Base-by-base conservation (phyloP, 2,888 invertebrate genomes). In the Furcula furcula region DNA sequence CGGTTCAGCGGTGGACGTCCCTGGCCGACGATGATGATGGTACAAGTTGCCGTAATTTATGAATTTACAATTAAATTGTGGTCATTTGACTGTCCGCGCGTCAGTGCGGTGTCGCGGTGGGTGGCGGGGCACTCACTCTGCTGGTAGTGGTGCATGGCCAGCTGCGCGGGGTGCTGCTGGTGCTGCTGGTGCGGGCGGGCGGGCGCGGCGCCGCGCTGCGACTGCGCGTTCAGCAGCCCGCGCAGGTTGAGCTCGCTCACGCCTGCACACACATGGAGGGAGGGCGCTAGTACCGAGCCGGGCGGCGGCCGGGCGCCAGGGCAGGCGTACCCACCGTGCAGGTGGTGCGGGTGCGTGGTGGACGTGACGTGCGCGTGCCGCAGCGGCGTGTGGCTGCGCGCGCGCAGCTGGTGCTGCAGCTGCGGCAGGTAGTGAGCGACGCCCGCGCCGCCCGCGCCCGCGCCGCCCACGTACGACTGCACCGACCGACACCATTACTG, bases 271-370 rank as follows among this genome's bases (percentile, higher is more conserved):
- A 25, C 27, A 20, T 27, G 14, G 29, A n/a, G 7, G 26, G 11
- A 16, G 15, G 9, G 0, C 10, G 40, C 27, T 9, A 20, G 6
- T 25, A 6, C 10, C 2, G 9, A 23, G 9, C 10, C 2, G 10
- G 3, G 4, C 7, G 11, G 9, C 3, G 2, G 9, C 11, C 2
- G 7, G 6, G 22, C n/a, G 31, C 29, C 15, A 13, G 7, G 1
- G 3, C 7, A 18, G 18, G 18, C 7, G 18, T 18, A 34, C 60
- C 39, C 21, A 79, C 83, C 79, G 62, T 84, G 91, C 83, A 91
- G 83, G 58, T 91, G 91, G 70, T 91, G 91, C 52, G 91, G 92
- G 70, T 92, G 92, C 63, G 92, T 92, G 55, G 92, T 91, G 69
- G 91, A 91, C 56, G 91, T 91, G 65, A 92, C 92, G 78, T 91